Evolutionary conservation across 2,888 invertebrate genomes (phyloP).

Genomic region (Chirona hameri): DNA sequence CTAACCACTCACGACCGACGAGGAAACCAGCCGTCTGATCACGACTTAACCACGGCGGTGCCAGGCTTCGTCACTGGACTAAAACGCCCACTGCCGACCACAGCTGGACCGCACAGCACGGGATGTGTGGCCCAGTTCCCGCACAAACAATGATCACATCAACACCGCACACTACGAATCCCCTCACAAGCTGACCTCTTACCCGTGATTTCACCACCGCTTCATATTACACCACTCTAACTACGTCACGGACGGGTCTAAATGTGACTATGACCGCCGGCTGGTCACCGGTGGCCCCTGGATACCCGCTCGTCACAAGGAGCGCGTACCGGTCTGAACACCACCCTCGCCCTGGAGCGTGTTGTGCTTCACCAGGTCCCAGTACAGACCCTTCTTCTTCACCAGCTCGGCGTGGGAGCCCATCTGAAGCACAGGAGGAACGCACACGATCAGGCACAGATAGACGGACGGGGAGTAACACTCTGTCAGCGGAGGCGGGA

Average conservation of each 20-base stretch:
- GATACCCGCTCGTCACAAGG: not conserved
- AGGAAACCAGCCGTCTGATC: too few relatives aligned
- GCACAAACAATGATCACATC: too few relatives aligned
- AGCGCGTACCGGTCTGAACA: not conserved
- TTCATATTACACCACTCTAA: not conserved
- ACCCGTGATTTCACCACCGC: too few relatives aligned
- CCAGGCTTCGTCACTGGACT: too few relatives aligned
- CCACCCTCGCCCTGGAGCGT: not conserved
- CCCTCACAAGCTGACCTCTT: too few relatives aligned
- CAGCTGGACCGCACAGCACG: too few relatives aligned
- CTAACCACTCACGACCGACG: too few relatives aligned
- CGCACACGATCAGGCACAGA: not conserved
- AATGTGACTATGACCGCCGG: not conserved
- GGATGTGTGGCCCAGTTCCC: too few relatives aligned
- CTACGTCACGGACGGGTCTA: not conserved
- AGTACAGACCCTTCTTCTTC: slow-evolving; percentile 2
- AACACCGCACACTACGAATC: too few relatives aligned
- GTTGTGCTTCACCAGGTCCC: slow-evolving; percentile 31
- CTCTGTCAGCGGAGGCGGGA: too few relatives aligned
- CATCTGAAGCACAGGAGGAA: not conserved
- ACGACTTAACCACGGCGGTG: too few relatives aligned
- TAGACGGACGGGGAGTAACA: not conserved
- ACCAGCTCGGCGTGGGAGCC: slow-evolving; percentile 22
- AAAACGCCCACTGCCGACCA: too few relatives aligned
- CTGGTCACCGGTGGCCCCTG: not conserved